A percentile compares a stretch with the other conserved stretches of the same genome.
These are phyloP conservation scores for Cephonodes hylas DNA, from an alignment of 2,888 invertebrate genomes.

Conservation along the genomic window DNA sequence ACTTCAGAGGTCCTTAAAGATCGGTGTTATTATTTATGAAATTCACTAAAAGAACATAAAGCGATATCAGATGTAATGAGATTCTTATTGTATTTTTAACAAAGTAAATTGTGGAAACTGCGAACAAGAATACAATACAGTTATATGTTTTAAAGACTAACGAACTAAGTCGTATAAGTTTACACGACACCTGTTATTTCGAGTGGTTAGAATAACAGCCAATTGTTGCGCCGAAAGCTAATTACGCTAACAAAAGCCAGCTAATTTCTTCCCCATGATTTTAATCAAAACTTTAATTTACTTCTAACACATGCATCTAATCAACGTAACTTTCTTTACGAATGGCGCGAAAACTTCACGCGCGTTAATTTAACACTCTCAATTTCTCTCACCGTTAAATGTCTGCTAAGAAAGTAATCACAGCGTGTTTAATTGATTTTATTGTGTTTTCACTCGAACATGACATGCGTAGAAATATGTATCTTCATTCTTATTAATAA, in stretches of 20 bases:
- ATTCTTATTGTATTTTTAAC: no score
- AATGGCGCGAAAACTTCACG: neutral
- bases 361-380: neutral
- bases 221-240: neutral
- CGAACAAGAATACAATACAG: no score
- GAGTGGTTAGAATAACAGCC: neutral
- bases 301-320: neutral
- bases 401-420: neutral
- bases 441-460: neutral
- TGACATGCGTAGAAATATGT: neutral
- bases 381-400: neutral
- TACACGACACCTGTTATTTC: neutral
- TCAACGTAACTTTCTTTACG: neutral
- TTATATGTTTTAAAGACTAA: no score
- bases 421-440: slow-evolving; percentile 2
- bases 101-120: no score
- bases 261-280: neutral
- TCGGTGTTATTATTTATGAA: no score
- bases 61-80: no score
- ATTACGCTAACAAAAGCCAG: neutral
- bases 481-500: neutral
- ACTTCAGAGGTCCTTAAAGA: no score
- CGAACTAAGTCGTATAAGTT: neutral
- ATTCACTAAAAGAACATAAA: no score
- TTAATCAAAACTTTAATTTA: neutral